Conservation (phyloP, 2,113 vertebrate species). For the Lethenteron camtschaticum region DNA sequence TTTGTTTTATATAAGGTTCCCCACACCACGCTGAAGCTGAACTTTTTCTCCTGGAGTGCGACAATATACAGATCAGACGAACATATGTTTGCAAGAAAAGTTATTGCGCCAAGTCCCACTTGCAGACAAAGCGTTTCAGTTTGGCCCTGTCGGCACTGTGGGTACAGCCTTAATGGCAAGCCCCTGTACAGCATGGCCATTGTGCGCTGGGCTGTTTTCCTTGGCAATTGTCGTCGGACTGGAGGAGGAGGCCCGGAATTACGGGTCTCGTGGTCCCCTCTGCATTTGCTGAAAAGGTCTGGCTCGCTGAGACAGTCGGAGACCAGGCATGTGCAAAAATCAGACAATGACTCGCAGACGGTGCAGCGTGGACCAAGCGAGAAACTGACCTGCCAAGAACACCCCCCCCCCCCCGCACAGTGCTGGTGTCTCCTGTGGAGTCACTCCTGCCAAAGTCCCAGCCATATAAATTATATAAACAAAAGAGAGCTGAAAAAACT, state of each 20-base stretch:
- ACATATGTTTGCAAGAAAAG: conserved; percentile 3
- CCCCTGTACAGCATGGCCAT: conserved; percentile 3
- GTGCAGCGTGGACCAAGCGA: not conserved
- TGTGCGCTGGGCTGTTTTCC: conserved; percentile 2
- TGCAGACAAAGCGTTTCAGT: conserved; percentile 6
- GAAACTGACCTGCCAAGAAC: not conserved
- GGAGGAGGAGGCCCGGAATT: conserved; percentile 6
- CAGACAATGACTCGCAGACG: conserved; percentile 6
- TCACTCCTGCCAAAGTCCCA: not conserved
- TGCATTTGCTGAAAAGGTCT: not conserved
- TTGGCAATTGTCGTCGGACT: conserved; percentile 6
- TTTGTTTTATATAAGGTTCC: not conserved
- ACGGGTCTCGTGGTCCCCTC: conserved; percentile 2
- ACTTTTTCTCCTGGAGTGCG: conserved; percentile 2
- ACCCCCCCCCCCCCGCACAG: not conserved
- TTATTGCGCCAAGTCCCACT: conserved; percentile 1
- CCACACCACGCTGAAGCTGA: not conserved
- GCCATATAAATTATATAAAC: conserved; percentile 3
- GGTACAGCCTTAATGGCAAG: conserved; percentile 3
- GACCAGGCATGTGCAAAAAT: not conserved
- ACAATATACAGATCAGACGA: conserved; percentile 4
- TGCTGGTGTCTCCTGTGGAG: not conserved
- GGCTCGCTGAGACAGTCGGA: conserved; percentile 5
- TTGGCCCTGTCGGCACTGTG: not conserved
- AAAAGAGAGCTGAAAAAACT: not conserved